Evolutionary conservation across 2,888 invertebrate species (phyloP), one percentile per base, ranked within the genome.

Genomic region (Endotricha flammealis): DNA sequence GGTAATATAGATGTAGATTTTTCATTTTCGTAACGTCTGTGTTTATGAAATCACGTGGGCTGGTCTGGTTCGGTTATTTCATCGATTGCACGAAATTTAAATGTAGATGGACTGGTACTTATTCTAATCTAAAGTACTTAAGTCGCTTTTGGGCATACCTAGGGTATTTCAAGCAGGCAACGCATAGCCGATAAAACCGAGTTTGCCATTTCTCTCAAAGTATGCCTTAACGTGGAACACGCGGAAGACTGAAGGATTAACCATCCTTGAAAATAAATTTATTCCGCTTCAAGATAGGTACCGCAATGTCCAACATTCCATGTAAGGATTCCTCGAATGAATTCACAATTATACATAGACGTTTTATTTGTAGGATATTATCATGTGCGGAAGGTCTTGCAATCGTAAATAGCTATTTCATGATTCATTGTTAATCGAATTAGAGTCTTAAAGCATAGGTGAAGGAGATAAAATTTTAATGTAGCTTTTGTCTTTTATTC

Each of bases 201-300:
- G n/a, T n/a, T n/a, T n/a, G n/a, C n/a, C n/a, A n/a, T n/a, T n/a
- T n/a, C n/a, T n/a, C n/a, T n/a, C n/a, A n/a, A n/a, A n/a, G n/a
- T n/a, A n/a, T n/a, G n/a, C n/a, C n/a, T n/a, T n/a, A n/a, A n/a
- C n/a, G n/a, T n/a, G n/a, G n/a, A n/a, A n/a, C n/a, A n/a, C n/a
- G 30, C 38, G 29, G 40, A 12, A 39, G 41, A 42, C 31, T 41
- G 41, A 53, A 57, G 46, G 52, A 61, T 54, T 46, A 46, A 47
- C 37, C 42, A 38, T 20, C 20, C 20, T 20, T 20, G 3, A 7
- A 20, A 20, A 20, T 47, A 64, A 48, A 52, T 48, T 66, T 25
- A 33, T 66, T 68, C 53, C 41, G 38, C 29, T 54, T 65, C 74
- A 74, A 79, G 76, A 74, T 46, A 61, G 76, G 74, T 46, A 61